phyloP scores from a whole-genome alignment of 2,797 vertebrate species.

The Leptoclinus maculatus region DNA sequence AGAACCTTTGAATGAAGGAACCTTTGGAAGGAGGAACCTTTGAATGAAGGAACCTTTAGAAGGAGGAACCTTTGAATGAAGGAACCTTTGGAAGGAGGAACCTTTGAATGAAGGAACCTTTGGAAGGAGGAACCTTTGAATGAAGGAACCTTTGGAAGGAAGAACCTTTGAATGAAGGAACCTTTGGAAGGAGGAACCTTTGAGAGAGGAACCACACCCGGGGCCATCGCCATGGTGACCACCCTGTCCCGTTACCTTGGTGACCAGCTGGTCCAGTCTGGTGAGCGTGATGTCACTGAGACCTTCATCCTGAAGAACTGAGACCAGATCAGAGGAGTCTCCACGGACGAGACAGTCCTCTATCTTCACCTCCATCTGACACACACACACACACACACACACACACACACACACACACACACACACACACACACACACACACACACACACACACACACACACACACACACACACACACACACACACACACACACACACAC shows the following conservation, averaged over 20 bases:
- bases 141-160: too few species aligned
- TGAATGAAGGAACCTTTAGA: too few species aligned
- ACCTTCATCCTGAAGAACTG: neutral
- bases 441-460: neutral
- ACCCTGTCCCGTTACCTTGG: conserved; percentile 1
- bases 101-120: too few species aligned
- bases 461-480: neutral
- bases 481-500: neutral
- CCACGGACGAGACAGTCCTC: neutral
- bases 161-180: too few species aligned
- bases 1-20: too few species aligned
- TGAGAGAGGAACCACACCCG: too few species aligned
- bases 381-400: neutral
- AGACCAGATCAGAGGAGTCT: neutral
- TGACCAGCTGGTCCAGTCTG: conserved; percentile 1
- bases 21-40: too few species aligned
- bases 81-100: too few species aligned
- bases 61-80: too few species aligned
- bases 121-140: too few species aligned
- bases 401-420: neutral
- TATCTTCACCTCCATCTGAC: neutral
- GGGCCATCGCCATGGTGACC: too few species aligned
- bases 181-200: too few species aligned
- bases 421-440: neutral
- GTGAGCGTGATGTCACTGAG: neutral